A percentile compares a stretch with the other conserved stretches of the same genome.
These are phyloP conservation scores for Myotis planiceps DNA, from an alignment of 2,797 vertebrate genomes.

Conservation along the genomic window DNA sequence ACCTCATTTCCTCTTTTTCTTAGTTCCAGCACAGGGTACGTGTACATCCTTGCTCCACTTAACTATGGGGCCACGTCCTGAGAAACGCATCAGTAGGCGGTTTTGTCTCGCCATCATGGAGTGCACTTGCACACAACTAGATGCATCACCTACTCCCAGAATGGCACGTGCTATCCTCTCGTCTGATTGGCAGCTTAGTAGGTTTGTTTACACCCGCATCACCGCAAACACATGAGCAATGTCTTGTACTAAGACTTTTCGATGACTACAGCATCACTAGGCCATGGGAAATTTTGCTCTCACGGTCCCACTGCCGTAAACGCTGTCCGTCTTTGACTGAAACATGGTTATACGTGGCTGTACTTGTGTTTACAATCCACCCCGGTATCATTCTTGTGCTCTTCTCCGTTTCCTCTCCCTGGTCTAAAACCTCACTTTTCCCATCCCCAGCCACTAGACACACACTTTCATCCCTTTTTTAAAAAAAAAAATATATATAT, in stretches of 20 bases:
- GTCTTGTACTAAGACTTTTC: background rate
- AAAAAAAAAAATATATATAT: too few relatives aligned
- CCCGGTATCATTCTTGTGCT: background rate
- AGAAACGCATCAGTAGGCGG: accelerated
- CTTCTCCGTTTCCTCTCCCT: background rate
- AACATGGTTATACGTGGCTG: background rate
- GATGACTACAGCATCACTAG: background rate
- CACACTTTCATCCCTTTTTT: too few relatives aligned
- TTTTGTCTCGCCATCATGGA: too few relatives aligned
- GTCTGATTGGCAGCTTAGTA: too few relatives aligned
- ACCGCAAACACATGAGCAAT: background rate
- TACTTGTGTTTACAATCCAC: background rate
- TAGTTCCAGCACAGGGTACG: background rate
- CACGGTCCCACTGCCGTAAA: accelerated
- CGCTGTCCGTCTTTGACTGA: background rate
- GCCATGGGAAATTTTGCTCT: background rate
- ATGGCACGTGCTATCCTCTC: accelerated
- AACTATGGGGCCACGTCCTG: background rate
- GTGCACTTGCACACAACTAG: background rate
- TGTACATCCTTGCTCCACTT: too few relatives aligned
- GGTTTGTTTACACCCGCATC: too few relatives aligned
- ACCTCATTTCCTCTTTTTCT: accelerated
- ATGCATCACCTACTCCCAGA: background rate
- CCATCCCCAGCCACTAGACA: accelerated
- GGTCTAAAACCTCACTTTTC: background rate